Percentiles rank a stretch among this genome's conserved stretches.
Conservation (phyloP, 2,888 invertebrate species). For the Venustoraphidia nigricollis region DNA sequence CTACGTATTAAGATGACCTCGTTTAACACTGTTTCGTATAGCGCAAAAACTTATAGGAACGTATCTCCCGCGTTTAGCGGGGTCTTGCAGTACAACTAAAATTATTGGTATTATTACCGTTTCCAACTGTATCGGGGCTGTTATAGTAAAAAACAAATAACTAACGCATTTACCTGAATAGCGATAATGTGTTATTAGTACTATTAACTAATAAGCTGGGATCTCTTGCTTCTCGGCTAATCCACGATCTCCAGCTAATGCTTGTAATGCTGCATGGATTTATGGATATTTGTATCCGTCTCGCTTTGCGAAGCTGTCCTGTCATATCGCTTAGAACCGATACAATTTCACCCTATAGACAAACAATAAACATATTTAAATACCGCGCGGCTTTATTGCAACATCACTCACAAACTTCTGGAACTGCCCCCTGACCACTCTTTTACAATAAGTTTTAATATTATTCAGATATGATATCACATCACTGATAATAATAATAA, state of each 20-base stretch:
- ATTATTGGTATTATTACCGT: not conserved
- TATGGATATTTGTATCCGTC: slow-evolving; percentile 18
- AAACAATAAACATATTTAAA: not conserved
- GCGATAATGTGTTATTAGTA: slow-evolving; percentile 54
- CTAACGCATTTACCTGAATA: slow-evolving; percentile 29
- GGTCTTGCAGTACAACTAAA: not conserved
- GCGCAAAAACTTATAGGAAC: no score
- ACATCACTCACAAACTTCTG: no score
- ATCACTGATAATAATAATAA: no score
- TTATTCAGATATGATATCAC: no score
- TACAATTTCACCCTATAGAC: slow-evolving; percentile 23
- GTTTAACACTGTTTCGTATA: no score
- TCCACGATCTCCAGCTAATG: slow-evolving; percentile 67
- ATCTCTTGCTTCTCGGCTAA: slow-evolving; percentile 47
- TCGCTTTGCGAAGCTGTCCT: slow-evolving; percentile 20
- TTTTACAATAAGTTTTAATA: not conserved
- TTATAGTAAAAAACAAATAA: no score
- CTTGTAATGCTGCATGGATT: slow-evolving; percentile 41
- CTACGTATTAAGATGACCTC: no score
- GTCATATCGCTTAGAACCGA: slow-evolving; percentile 23
- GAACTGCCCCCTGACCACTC: not conserved
- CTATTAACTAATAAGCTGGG: slow-evolving; percentile 66
- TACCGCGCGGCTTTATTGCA: no score
- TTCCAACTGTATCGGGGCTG: not conserved
- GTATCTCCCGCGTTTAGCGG: no score